Conservation (phyloP, 2,888 invertebrate genomes). For the Spatulosminthurus flaviceps region DNA sequence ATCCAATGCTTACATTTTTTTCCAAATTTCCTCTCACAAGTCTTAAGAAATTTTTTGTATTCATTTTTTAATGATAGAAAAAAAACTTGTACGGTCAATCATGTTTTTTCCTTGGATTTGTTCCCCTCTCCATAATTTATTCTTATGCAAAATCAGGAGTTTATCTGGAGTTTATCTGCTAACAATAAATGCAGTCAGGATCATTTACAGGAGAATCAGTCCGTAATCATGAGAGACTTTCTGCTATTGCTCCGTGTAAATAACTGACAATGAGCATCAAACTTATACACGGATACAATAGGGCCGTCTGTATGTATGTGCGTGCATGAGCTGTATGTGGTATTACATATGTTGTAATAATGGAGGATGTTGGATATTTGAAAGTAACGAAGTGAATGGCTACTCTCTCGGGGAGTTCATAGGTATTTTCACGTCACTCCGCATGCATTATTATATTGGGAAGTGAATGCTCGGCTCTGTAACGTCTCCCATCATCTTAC, state of each 20-base stretch:
- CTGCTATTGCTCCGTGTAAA: neutral
- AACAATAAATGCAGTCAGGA: slow-evolving; percentile 14
- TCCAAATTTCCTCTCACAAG: slow-evolving; percentile 2
- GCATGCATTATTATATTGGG: too few species aligned
- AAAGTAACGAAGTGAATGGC: too few species aligned
- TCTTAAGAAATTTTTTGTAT: neutral
- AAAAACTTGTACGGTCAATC: slow-evolving; percentile 13
- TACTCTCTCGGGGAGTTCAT: too few species aligned
- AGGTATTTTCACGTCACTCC: too few species aligned
- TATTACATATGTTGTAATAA: too few species aligned
- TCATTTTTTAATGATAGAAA: too few species aligned
- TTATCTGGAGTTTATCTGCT: slow-evolving; percentile 15
- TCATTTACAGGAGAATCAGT: slow-evolving; percentile 9
- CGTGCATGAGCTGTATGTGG: neutral
- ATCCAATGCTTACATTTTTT: too few species aligned
- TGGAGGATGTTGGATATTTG: too few species aligned
- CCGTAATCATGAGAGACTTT: slow-evolving; percentile 3
- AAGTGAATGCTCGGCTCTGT: too few species aligned
- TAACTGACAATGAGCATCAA: neutral
- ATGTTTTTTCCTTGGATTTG: neutral
- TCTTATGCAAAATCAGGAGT: slow-evolving; percentile 24
- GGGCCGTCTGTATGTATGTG: neutral
- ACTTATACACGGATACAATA: neutral
- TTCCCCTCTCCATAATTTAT: slow-evolving; percentile 29
- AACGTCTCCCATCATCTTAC: neutral